These are phyloP conservation scores for Pyxicephalus adspersus DNA, from an alignment of 2,113 vertebrate species.

Conservation along the genomic window DNA sequence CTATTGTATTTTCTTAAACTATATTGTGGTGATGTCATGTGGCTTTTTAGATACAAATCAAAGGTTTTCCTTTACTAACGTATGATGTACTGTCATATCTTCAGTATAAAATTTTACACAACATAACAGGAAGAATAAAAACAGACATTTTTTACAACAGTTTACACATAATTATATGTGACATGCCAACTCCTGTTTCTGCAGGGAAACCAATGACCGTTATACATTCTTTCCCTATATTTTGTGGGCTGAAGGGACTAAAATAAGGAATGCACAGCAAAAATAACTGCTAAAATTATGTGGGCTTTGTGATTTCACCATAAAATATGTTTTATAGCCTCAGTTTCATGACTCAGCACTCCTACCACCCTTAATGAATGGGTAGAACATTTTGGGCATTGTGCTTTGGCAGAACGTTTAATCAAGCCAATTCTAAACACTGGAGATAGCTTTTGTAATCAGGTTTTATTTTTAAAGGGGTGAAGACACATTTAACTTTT, in stretches of 20 bases:
- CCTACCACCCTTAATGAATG: slow-evolving; percentile 48
- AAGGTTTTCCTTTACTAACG: not conserved
- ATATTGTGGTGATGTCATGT: too few species aligned
- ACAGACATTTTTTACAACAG: slow-evolving; percentile 20
- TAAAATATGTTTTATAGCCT: slow-evolving; percentile 46
- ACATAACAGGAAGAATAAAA: not conserved
- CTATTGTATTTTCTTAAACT: too few species aligned
- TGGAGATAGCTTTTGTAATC: not conserved
- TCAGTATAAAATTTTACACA: not conserved
- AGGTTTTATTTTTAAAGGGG: not conserved
- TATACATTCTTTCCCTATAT: slow-evolving; percentile 50
- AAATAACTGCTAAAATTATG: slow-evolving; percentile 51
- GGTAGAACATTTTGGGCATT: slow-evolving; percentile 39
- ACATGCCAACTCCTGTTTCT: slow-evolving; percentile 19
- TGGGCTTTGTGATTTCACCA: slow-evolving; percentile 47
- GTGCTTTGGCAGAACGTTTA: slow-evolving; percentile 34
- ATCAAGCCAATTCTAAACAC: slow-evolving; percentile 17
- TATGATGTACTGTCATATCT: not conserved
- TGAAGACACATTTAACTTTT: too few species aligned
- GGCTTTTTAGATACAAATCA: too few species aligned
- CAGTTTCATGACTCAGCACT: slow-evolving; percentile 39
- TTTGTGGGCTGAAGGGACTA: slow-evolving; percentile 44
- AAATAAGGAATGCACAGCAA: slow-evolving; percentile 43
- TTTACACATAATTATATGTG: slow-evolving; percentile 41
- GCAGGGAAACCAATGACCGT: not conserved